A percentile compares a stretch with the other conserved stretches of the same genome.
These are phyloP conservation scores for Incurvaria masculella DNA, from an alignment of 2,888 invertebrate species.

Conservation along the genomic window DNA sequence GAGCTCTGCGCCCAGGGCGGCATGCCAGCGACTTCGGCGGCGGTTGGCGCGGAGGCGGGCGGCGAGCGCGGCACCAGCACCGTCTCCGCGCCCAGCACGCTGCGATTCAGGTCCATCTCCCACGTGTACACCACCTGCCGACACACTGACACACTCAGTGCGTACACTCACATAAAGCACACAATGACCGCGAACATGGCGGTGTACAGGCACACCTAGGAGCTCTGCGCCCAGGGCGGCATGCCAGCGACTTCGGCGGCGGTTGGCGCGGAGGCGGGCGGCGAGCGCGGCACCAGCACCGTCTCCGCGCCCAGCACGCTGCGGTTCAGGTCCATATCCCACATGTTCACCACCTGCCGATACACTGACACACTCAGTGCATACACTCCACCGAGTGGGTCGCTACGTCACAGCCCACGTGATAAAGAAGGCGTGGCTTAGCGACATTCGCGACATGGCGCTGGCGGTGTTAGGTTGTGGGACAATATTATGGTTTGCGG, in stretches of 20 bases:
- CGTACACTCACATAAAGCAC: no score
- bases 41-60: slow-evolving; percentile 18
- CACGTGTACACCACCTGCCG: slow-evolving; percentile 45
- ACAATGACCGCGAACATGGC: slow-evolving; percentile 73
- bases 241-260: slow-evolving; percentile 28
- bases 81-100: slow-evolving; percentile 39
- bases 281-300: slow-evolving; percentile 35
- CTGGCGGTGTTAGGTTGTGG: no score
- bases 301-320: slow-evolving; percentile 41
- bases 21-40: slow-evolving; percentile 30
- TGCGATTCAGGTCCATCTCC: slow-evolving; percentile 52
- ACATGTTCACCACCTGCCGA: slow-evolving; percentile 43
- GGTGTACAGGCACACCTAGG: slow-evolving; percentile 76
- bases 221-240: slow-evolving; percentile 64
- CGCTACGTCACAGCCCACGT: no score
- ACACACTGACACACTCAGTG: no score
- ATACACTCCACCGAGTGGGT: no score
- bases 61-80: slow-evolving; percentile 36
- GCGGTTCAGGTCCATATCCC: slow-evolving; percentile 52
- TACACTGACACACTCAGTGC: no score
- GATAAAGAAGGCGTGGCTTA: no score
- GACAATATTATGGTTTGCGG: no score
- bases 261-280: slow-evolving; percentile 20
- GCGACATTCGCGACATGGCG: no score
- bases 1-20: slow-evolving; percentile 65